Evolutionary conservation across 2,888 invertebrate genomes (phyloP).

Genomic region (Xylota sylvarum): DNA sequence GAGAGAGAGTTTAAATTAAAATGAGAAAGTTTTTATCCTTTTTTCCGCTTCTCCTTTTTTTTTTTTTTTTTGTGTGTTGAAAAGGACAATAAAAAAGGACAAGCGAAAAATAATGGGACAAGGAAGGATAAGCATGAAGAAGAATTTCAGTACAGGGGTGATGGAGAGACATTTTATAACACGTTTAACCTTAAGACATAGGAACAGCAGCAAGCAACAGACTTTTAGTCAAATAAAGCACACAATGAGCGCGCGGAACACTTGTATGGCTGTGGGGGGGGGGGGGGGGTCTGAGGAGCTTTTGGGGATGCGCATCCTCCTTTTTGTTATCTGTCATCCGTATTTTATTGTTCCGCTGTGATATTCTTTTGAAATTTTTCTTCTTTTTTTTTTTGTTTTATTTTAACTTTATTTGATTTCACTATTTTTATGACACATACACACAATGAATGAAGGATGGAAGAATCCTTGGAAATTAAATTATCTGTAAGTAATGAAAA

Average conservation of each 20-base stretch:
- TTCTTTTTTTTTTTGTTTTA: conserved; percentile 30
- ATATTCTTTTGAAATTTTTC: conserved; percentile 60
- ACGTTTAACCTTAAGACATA: conserved; percentile 76
- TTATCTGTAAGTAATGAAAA: conserved; percentile 54
- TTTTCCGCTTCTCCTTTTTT: conserved; percentile 31
- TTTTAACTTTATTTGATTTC: conserved; percentile 65
- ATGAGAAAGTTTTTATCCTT: conserved; percentile 75
- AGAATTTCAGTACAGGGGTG: conserved; percentile 44
- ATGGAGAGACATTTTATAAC: conserved; percentile 62
- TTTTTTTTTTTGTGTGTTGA: conserved; percentile 28
- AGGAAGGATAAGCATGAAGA: conserved; percentile 54
- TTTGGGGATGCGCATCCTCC: conserved; percentile 25
- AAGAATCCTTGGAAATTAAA: conserved; percentile 56
- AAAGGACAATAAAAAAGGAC: conserved; percentile 75
- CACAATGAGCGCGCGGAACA: conserved; percentile 19
- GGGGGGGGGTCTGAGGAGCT: neutral
- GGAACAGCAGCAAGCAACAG: conserved; percentile 61
- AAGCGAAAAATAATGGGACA: conserved; percentile 73
- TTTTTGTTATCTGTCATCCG: conserved; percentile 60
- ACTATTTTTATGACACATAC: conserved; percentile 53
- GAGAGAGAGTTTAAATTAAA: conserved; percentile 74
- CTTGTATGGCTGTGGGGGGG: neutral
- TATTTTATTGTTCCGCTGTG: conserved; percentile 53
- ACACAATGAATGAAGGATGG: conserved; percentile 40
- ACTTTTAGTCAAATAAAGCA: conserved; percentile 63